These are phyloP conservation scores for Prunella fulvescens DNA, from an alignment of 2,113 vertebrate species.

Conservation along the genomic window DNA sequence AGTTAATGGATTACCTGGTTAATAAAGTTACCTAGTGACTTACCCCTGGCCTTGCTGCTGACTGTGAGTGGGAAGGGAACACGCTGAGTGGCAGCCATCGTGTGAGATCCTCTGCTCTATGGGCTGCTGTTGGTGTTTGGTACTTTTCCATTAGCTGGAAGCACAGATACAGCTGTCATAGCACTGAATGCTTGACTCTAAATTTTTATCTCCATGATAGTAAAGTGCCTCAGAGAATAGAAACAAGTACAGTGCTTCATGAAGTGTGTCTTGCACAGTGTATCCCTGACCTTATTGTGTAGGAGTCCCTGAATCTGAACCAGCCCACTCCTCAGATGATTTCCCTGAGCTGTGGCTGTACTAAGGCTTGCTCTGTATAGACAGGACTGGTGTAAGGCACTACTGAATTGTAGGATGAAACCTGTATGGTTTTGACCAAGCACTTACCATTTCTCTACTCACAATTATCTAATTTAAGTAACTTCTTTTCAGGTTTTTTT, in stretches of 20 bases:
- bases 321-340: not conserved
- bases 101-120: not conserved
- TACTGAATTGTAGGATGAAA: not conserved
- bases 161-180: not conserved
- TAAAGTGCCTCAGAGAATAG: not conserved
- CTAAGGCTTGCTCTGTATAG: not conserved
- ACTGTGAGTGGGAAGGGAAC: not conserved
- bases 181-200: not conserved
- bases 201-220: conserved; percentile 3
- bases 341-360: not conserved
- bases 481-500: not conserved
- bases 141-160: conserved; percentile 40
- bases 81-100: not conserved
- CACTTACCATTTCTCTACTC: not conserved
- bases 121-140: not conserved
- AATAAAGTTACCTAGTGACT: conserved; percentile 29
- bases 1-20: conserved; percentile 26
- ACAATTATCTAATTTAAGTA: not conserved
- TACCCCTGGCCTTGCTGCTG: not conserved
- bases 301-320: not conserved
- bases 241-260: not conserved
- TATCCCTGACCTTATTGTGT: not conserved
- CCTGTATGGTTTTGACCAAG: not conserved
- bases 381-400: not conserved
- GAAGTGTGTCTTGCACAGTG: not conserved